Evolutionary conservation across 2,888 invertebrate genomes (phyloP).

Genomic region (Homarus gammarus): DNA sequence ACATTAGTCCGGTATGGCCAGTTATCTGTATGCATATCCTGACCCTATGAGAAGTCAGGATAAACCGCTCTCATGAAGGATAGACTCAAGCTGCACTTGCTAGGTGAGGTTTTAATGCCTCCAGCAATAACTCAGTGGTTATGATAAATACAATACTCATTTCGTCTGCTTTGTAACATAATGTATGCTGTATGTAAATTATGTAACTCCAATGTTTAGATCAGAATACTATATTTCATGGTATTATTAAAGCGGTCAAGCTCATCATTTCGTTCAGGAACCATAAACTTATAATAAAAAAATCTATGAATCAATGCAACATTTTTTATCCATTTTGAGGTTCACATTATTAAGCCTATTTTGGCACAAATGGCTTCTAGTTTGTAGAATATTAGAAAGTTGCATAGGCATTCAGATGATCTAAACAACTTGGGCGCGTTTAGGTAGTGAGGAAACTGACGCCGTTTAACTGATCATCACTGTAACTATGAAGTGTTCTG

Average conservation of each 20-base stretch:
- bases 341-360: constrained; percentile 63
- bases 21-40: constrained; percentile 6
- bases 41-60: neutral
- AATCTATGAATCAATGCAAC: constrained; percentile 48
- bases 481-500: constrained; percentile 12
- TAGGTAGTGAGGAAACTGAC: constrained; percentile 32
- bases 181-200: constrained; percentile 57
- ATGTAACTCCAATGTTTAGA: constrained; percentile 46
- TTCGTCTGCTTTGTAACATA: constrained; percentile 61
- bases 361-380: constrained; percentile 63
- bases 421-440: constrained; percentile 41
- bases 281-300: constrained; percentile 49
- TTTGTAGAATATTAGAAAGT: constrained; percentile 54
- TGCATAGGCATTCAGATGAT: constrained; percentile 47
- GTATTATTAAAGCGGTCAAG: constrained; percentile 23
- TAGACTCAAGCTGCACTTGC: constrained; percentile 40
- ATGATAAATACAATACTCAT: constrained; percentile 55
- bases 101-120: constrained; percentile 8
- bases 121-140: constrained; percentile 54
- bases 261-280: constrained; percentile 30
- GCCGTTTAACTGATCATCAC: neutral
- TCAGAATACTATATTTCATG: constrained; percentile 45
- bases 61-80: neutral
- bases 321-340: constrained; percentile 58
- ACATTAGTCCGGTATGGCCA: constrained; percentile 4